phyloP scores from a whole-genome alignment of 2,113 vertebrate genomes.

The Leptocoma aspasia region DNA sequence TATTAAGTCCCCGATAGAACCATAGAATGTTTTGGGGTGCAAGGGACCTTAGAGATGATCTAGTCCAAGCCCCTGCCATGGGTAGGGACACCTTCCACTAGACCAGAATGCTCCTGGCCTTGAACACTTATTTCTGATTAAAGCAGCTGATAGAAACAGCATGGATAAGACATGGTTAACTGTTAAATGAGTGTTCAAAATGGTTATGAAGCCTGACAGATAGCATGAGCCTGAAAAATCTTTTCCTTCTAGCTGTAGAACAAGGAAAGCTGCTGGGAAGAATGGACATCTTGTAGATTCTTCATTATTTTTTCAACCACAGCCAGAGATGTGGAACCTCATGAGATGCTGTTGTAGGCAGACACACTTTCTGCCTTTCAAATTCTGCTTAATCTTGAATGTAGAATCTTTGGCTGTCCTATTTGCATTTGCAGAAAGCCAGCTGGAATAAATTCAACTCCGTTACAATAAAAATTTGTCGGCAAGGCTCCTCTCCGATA shows the following conservation, averaged over 20 bases:
- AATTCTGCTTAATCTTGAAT: constrained; percentile 16
- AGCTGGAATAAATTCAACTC: constrained; percentile 19
- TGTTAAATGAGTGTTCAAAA: neutral
- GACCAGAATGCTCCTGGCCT: neutral
- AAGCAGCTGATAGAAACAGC: neutral
- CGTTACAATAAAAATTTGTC: neutral
- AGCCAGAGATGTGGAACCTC: neutral
- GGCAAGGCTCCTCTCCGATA: neutral
- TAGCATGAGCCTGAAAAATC: neutral
- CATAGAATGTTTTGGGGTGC: neutral
- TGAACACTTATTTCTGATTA: neutral
- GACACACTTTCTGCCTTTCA: neutral
- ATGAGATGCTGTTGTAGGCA: neutral
- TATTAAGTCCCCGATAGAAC: neutral
- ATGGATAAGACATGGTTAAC: neutral
- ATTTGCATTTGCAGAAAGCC: constrained; percentile 5
- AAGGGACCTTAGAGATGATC: neutral
- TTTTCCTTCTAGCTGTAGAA: neutral
- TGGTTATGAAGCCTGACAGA: neutral
- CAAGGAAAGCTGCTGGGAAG: neutral
- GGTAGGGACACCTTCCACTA: neutral
- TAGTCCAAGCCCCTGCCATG: neutral
- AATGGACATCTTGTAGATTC: neutral
- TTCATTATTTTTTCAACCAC: neutral
- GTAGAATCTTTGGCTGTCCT: neutral